A percentile compares a stretch with the other conserved stretches of the same genome.
Conservation (phyloP, 2,113 vertebrate genomes). For the Perca fluviatilis region DNA sequence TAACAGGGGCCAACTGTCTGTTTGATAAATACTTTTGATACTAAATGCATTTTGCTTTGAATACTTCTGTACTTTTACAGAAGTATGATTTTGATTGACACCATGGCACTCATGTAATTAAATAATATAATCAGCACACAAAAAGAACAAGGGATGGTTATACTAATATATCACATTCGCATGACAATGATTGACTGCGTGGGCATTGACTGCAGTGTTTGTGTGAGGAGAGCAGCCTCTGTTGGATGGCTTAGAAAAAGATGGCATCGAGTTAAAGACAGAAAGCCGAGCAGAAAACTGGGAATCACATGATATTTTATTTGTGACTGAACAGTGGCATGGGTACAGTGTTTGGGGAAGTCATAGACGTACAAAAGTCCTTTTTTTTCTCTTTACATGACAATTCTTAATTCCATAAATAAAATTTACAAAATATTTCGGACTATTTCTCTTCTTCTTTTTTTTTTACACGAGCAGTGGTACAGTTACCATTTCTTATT, state of each 20-base stretch:
- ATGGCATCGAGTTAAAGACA: not conserved
- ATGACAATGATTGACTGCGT: not conserved
- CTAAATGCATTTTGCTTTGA: not conserved
- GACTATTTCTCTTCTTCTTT: conserved; percentile 73
- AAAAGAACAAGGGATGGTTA: not conserved
- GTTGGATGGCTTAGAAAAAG: conserved; percentile 15
- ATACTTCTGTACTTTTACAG: not conserved
- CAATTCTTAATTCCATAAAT: conserved; percentile 80
- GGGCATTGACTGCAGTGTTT: not conserved
- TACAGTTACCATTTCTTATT: conserved; percentile 66
- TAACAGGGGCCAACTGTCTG: too few species aligned
- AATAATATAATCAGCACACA: not conserved
- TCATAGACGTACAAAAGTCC: conserved; percentile 79
- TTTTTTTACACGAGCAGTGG: conserved; percentile 69
- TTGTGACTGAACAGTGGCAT: conserved; percentile 80
- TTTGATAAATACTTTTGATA: not conserved
- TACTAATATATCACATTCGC: not conserved
- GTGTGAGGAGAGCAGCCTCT: conserved; percentile 44
- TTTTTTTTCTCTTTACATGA: conserved; percentile 70
- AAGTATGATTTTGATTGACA: not conserved
- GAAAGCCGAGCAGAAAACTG: conserved; percentile 25
- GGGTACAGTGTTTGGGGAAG: conserved; percentile 75
- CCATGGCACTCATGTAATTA: not conserved
- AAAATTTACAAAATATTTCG: conserved; percentile 83
- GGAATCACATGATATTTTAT: conserved; percentile 82